phyloP scores from a whole-genome alignment of 2,888 invertebrate species.

The Pogonocherus hispidulus region DNA sequence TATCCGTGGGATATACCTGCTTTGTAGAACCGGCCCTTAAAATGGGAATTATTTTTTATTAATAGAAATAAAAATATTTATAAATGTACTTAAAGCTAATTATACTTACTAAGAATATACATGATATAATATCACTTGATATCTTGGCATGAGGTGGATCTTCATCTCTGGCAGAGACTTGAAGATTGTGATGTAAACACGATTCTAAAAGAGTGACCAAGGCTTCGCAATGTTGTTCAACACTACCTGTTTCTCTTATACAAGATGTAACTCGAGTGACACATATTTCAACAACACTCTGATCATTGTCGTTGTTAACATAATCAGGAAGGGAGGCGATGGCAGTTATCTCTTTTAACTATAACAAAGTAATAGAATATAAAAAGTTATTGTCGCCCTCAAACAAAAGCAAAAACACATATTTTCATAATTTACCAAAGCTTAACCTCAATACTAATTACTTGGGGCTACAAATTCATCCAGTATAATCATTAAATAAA shows the following conservation, averaged over 20 bases:
- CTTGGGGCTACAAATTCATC: too few species aligned
- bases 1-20: too few species aligned
- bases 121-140: slow-evolving; percentile 94
- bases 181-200: slow-evolving; percentile 90
- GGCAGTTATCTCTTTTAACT: slow-evolving; percentile 82
- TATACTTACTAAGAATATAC: slow-evolving; percentile 87
- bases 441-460: too few species aligned
- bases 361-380: slow-evolving; percentile 48
- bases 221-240: slow-evolving; percentile 88
- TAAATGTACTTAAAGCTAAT: too few species aligned
- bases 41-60: too few species aligned
- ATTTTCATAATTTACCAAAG: too few species aligned
- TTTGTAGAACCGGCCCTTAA: too few species aligned
- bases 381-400: too few species aligned
- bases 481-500: too few species aligned
- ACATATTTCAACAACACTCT: slow-evolving; percentile 95
- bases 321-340: slow-evolving; percentile 89
- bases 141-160: slow-evolving; percentile 98
- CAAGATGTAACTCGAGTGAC: slow-evolving; percentile 92
- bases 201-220: slow-evolving; percentile 88
- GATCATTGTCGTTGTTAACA: slow-evolving; percentile 89
- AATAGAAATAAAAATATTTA: too few species aligned
- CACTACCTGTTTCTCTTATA: slow-evolving; percentile 88
- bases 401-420: too few species aligned
- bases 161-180: slow-evolving; percentile 82